A percentile compares a stretch with the other conserved stretches of the same genome.
phyloP scores from a whole-genome alignment of 37 sponge, comb jelly and placozoan genomes.

The Ianthella basta region DNA sequence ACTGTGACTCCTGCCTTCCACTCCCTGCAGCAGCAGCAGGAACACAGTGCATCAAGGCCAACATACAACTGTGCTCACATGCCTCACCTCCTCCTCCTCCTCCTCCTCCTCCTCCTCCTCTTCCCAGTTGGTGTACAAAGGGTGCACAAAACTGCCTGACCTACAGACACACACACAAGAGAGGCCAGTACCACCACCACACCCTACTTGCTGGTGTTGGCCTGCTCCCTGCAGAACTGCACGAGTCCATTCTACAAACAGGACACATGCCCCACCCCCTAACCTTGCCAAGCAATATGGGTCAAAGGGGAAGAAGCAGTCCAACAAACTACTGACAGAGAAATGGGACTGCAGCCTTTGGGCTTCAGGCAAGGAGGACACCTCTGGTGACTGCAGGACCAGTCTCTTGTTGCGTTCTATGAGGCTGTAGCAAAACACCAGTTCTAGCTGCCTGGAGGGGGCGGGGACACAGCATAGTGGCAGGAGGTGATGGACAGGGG shows the following conservation, averaged over 20 bases:
- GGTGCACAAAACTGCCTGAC: conserved; percentile 39
- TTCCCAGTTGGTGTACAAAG: conserved; percentile 61
- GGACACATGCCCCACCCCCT: background rate
- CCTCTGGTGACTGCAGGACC: conserved; percentile 27
- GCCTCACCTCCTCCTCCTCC: too few relatives aligned
- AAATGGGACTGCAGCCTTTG: conserved; percentile 14
- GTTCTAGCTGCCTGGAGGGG: conserved; percentile 44
- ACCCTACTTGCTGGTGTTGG: too few relatives aligned
- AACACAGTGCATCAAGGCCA: too few relatives aligned
- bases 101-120: conserved; percentile 26
- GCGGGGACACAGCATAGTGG: conserved; percentile 35
- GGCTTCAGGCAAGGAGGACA: conserved; percentile 1
- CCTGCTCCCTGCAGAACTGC: background rate
- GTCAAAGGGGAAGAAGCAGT: conserved; percentile 85
- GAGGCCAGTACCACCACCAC: too few relatives aligned
- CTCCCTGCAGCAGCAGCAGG: too few relatives aligned
- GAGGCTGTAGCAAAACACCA: conserved; percentile 90
- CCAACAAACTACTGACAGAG: conserved; percentile 41
- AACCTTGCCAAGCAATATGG: conserved; percentile 77
- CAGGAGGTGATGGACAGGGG: conserved; percentile 7
- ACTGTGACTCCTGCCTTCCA: too few relatives aligned
- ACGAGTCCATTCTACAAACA: background rate
- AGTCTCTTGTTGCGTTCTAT: conserved; percentile 85
- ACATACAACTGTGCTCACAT: too few relatives aligned
- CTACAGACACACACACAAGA: conserved; percentile 33